Percentiles rank a stretch among this genome's conserved stretches.
Conservation (phyloP, 2,888 invertebrate species). For the Apotomis betuletana region DNA sequence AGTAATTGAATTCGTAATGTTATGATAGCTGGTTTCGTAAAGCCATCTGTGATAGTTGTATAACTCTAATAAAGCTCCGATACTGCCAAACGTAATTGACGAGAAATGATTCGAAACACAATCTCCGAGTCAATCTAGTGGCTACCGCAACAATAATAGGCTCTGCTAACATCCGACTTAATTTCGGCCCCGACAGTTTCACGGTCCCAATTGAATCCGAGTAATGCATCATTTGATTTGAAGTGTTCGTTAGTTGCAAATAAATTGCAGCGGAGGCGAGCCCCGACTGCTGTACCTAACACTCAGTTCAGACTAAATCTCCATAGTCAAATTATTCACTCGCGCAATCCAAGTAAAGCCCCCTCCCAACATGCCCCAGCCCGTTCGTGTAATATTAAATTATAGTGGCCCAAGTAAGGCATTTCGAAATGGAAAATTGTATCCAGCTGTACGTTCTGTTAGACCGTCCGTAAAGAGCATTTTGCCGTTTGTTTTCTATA, state of each 20-base stretch:
- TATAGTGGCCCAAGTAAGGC: constrained; percentile 76
- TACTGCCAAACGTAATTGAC: constrained; percentile 50
- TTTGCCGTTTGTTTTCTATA: constrained; percentile 55
- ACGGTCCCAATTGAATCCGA: constrained; percentile 60
- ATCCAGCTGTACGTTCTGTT: constrained; percentile 62
- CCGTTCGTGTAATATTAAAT: constrained; percentile 80
- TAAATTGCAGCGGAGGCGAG: constrained; percentile 68
- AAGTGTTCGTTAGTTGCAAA: constrained; percentile 67
- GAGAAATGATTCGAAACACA: constrained; percentile 50
- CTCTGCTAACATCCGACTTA: constrained; percentile 46
- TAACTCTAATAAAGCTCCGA: constrained; percentile 44
- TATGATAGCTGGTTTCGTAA: constrained; percentile 39
- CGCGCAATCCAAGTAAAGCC: constrained; percentile 76
- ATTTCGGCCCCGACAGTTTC: constrained; percentile 43
- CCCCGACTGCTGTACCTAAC: constrained; percentile 46
- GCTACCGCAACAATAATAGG: constrained; percentile 50
- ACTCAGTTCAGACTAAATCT: constrained; percentile 62
- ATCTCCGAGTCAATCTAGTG: constrained; percentile 49
- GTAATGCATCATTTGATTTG: constrained; percentile 60
- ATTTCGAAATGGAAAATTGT: constrained; percentile 79
- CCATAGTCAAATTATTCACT: constrained; percentile 81
- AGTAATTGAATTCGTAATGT: constrained; percentile 41
- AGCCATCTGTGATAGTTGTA: constrained; percentile 37
- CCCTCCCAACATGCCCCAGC: constrained; percentile 60
- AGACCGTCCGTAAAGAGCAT: constrained; percentile 55